These are phyloP conservation scores for Leuciscus idus DNA, from an alignment of 2,113 vertebrate genomes.

Conservation along the genomic window DNA sequence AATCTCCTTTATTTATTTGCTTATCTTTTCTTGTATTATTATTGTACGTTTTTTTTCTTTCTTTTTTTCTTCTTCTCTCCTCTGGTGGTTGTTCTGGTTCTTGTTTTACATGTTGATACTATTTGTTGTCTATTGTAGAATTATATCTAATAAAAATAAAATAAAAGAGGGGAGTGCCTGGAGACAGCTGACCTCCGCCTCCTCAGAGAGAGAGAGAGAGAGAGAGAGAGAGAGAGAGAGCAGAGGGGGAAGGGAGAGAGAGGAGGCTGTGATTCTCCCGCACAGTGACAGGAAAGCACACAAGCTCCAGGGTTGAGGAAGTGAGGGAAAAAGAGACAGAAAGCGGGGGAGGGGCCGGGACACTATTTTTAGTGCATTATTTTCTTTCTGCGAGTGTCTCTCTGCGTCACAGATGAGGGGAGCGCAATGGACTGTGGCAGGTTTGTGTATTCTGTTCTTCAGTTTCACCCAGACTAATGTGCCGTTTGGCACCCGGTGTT, in stretches of 20 bases:
- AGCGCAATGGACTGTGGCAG: slow-evolving; percentile 26
- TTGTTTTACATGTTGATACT: too few species aligned
- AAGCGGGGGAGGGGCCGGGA: slow-evolving; percentile 10
- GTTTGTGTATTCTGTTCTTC: slow-evolving; percentile 12
- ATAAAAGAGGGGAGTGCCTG: not conserved
- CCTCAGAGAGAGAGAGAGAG: slow-evolving; percentile 20
- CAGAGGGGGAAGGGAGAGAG: slow-evolving; percentile 6
- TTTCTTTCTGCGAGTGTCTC: slow-evolving; percentile 58
- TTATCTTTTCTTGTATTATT: too few species aligned
- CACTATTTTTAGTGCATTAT: slow-evolving; percentile 71
- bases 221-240: slow-evolving; percentile 1
- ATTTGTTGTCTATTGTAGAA: too few species aligned
- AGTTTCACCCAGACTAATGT: not conserved
- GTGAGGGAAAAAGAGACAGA: slow-evolving; percentile 21
- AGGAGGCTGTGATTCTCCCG: slow-evolving; percentile 41
- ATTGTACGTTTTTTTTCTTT: too few species aligned
- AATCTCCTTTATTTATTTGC: too few species aligned
- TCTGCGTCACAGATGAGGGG: slow-evolving; percentile 37
- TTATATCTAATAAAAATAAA: too few species aligned
- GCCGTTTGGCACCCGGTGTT: slow-evolving; percentile 4
- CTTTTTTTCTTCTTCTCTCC: too few species aligned
- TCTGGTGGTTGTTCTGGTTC: too few species aligned
- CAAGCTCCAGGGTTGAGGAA: slow-evolving; percentile 30
- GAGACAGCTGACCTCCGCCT: slow-evolving; percentile 41
- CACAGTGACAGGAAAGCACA: slow-evolving; percentile 33